These are phyloP conservation scores for Elephantulus edwardii DNA, from an alignment of 2,113 vertebrate genomes.

Conservation along the genomic window DNA sequence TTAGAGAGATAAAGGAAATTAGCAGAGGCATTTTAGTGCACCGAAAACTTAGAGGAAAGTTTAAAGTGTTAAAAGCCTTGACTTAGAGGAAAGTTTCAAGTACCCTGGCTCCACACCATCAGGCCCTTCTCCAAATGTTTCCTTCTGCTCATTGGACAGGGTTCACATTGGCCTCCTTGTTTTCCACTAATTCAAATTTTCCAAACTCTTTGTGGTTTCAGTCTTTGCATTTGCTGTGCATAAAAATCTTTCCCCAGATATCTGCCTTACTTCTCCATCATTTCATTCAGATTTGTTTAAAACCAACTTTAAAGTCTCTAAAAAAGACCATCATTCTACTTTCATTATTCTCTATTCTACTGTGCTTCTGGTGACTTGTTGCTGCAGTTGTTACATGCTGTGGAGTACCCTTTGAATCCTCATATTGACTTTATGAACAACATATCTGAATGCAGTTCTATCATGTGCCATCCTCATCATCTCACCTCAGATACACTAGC, in stretches of 20 bases:
- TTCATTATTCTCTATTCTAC: background rate
- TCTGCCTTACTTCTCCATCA: background rate
- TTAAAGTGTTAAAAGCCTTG: background rate
- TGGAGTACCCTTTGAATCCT: too few species aligned
- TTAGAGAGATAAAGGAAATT: background rate
- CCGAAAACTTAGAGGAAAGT: background rate
- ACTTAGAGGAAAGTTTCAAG: background rate
- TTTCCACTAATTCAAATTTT: background rate
- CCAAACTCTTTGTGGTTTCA: background rate
- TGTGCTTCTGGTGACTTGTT: too few species aligned
- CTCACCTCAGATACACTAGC: too few species aligned
- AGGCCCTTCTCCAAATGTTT: background rate
- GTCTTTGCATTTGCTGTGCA: background rate
- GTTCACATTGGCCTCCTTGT: background rate
- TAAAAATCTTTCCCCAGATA: background rate
- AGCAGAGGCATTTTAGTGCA: background rate
- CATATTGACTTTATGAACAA: too few species aligned
- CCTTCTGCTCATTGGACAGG: background rate
- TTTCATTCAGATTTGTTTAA: slow-evolving; percentile 8
- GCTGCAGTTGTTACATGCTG: too few species aligned
- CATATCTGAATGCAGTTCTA: too few species aligned
- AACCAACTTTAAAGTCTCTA: background rate
- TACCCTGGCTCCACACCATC: too few species aligned
- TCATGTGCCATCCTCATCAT: too few species aligned
- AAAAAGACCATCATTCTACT: background rate